Base-by-base conservation (phyloP, 2,113 vertebrate species). In the Hucho hucho region DNA sequence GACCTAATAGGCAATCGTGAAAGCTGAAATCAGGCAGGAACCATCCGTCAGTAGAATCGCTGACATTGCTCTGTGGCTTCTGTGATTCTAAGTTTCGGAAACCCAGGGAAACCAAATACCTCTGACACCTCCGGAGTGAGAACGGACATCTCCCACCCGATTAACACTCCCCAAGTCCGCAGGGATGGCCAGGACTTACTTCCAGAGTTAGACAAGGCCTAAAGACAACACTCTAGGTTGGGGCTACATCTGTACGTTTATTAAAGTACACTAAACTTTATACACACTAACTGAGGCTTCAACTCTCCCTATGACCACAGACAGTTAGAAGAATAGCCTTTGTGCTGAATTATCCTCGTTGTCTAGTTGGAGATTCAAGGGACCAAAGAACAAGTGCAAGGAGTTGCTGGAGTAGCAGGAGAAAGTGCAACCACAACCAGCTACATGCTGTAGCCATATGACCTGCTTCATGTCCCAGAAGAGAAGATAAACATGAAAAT, bases 121-220 rank as follows among this genome's bases (percentile, higher is more conserved):
- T 75, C 72, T 49, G 7, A 84, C 84, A 82, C 87, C 80, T 89
- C 65, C 47, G 53, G 59, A n/a, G 84, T 74, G 83, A 83, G 66
- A 84, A 83, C 20, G 56, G 86, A 88, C 70, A 64, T 79, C 79
- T 86, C 79, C 82, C 85, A 85, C 75, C 85, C 66, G 75, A 77
- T 88, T 83, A 81, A 64, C 66, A 20, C n/a, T 64, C 7, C 3
- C 43, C 1, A 64, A 75, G 68, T 26, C 77, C 64, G 49, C 49
- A 53, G 16, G 49, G 49, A 53, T 5, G 16, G 49, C 49, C 49
- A 53, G 16, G 16, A 53, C 12, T 18, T 53, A 16, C 49, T 53
- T 14, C 16, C 49, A 53, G 4, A 53, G 49, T 4, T 4, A 53
- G 49, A 18, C 49, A 53, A 53, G 49, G 49, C 16, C 49, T 18